phyloP scores from a whole-genome alignment of 2,888 invertebrate genomes.

The Brenthis hecate region DNA sequence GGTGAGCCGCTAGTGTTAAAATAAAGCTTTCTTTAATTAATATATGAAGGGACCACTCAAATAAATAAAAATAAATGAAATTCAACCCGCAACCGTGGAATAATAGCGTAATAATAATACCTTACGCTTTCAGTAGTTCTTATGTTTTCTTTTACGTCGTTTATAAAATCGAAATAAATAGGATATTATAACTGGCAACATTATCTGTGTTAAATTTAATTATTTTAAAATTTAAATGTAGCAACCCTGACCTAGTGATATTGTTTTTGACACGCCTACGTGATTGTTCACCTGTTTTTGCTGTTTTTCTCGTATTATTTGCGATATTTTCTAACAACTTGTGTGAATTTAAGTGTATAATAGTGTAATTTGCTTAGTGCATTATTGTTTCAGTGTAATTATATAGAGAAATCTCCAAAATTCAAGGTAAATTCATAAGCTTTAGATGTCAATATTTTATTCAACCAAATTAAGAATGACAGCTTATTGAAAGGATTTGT shows the following conservation, averaged over 20 bases:
- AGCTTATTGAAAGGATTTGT: not conserved
- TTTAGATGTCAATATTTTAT: conserved; percentile 33
- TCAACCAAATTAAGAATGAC: conserved; percentile 24
- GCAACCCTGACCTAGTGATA: conserved; percentile 36
- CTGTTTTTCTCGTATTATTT: conserved; percentile 28
- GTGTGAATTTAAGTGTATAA: conserved; percentile 30
- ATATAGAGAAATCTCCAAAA: conserved; percentile 23
- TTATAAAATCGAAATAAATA: not conserved
- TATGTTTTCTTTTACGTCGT: not conserved
- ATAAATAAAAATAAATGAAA: too few species aligned
- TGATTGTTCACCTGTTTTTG: conserved; percentile 40
- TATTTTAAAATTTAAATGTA: conserved; percentile 22
- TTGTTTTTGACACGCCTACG: conserved; percentile 50
- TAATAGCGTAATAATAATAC: too few species aligned
- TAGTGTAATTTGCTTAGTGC: conserved; percentile 16
- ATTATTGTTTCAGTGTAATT: conserved; percentile 14
- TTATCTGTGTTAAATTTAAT: not conserved
- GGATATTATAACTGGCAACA: conserved; percentile 1
- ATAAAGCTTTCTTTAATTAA: too few species aligned
- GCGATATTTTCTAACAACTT: conserved; percentile 37
- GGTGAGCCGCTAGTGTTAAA: too few species aligned
- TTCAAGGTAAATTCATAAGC: conserved; percentile 44
- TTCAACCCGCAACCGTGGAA: too few species aligned
- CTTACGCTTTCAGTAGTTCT: too few species aligned
- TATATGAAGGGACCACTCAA: too few species aligned